Evolutionary conservation across 1,140 invertebrate species (phyloP).

Genomic region (Pararge aegeria): DNA sequence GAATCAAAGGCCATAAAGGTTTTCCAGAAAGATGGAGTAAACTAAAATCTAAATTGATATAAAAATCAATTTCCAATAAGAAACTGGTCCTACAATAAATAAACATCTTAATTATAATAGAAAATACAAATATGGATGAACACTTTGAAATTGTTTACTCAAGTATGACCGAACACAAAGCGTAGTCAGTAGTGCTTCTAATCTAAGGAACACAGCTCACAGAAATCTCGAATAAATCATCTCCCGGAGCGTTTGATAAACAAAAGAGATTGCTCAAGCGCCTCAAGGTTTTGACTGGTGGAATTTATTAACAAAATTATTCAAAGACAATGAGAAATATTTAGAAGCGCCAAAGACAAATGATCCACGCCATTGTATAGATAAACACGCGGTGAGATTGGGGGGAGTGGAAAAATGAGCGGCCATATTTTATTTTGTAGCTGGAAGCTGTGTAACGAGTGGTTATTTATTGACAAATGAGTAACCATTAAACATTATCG

Average conservation of each 20-base stretch:
- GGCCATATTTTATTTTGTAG: constrained; percentile 25
- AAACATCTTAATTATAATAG: no score
- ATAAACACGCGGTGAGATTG: constrained; percentile 46
- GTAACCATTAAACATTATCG: no score
- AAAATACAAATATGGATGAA: no score
- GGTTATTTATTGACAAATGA: background rate
- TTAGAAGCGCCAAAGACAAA: constrained; percentile 64
- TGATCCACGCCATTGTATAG: constrained; percentile 55
- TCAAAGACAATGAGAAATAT: constrained; percentile 70
- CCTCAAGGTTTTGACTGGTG: constrained; percentile 60
- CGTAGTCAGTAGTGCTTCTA: constrained; percentile 8
- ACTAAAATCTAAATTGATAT: no score
- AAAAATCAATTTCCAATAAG: no score
- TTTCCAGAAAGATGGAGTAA: no score
- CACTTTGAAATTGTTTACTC: no score
- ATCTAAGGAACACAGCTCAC: constrained; percentile 16
- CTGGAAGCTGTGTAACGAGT: background rate
- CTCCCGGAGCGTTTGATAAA: constrained; percentile 55
- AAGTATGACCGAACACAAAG: background rate
- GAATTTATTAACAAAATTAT: constrained; percentile 71
- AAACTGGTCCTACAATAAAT: no score
- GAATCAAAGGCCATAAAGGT: no score
- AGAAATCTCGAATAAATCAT: constrained; percentile 49
- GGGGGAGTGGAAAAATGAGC: constrained; percentile 34
- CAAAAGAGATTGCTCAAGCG: constrained; percentile 61